phyloP scores from a whole-genome alignment of 1,140 invertebrate species.

The Drosophila tristis region DNA sequence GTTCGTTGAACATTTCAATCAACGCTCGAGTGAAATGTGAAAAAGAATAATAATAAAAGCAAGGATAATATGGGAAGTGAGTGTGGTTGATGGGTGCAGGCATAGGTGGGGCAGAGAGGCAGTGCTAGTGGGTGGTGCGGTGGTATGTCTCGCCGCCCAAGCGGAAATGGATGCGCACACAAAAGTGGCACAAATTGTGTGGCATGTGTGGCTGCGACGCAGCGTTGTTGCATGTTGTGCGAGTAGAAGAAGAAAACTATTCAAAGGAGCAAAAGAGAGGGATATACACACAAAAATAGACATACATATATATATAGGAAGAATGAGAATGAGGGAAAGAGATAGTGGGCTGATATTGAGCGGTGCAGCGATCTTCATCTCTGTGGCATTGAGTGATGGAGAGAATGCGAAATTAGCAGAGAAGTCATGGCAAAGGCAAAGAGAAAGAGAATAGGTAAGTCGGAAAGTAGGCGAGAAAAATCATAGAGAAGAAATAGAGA shows the following conservation, averaged over 20 bases:
- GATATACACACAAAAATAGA: too few species aligned
- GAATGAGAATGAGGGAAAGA: too few species aligned
- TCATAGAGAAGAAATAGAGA: neutral
- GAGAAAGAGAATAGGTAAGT: too few species aligned
- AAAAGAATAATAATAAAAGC: constrained; percentile 73
- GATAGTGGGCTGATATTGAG: too few species aligned
- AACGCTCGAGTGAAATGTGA: constrained; percentile 79
- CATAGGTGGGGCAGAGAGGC: neutral
- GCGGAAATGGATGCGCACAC: constrained; percentile 80
- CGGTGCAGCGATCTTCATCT: too few species aligned
- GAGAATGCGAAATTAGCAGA: too few species aligned
- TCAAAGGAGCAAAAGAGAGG: neutral
- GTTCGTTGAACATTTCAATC: constrained; percentile 79
- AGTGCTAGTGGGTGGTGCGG: neutral
- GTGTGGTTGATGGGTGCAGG: constrained; percentile 1
- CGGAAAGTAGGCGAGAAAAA: neutral
- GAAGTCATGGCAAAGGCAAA: too few species aligned
- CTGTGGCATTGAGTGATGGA: too few species aligned
- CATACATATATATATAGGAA: neutral
- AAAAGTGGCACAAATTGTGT: constrained; percentile 80
- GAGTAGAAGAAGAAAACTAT: constrained; percentile 13
- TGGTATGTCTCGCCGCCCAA: constrained; percentile 42
- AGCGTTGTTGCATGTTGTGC: constrained; percentile 27
- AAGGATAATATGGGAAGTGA: constrained; percentile 69
- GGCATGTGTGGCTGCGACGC: constrained; percentile 51